Evolutionary conservation across 2,888 invertebrate species (phyloP), one percentile per base, ranked within the genome.

Genomic region (Harmothoe impar): DNA sequence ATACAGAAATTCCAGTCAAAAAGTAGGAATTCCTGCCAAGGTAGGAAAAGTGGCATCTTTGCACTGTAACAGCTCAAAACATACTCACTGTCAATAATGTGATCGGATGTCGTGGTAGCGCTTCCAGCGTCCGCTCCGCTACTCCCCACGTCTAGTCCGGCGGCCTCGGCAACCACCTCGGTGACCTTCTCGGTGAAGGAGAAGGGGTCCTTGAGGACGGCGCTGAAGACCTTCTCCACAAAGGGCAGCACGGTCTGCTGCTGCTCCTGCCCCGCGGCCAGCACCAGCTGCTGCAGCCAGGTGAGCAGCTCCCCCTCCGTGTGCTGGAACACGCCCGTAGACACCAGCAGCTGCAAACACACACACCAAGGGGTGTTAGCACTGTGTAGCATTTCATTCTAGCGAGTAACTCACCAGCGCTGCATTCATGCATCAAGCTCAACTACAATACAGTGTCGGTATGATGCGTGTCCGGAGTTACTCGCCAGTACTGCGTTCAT

Each of bases 151-250:
- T 62, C 89, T 31, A 89, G 25, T 0, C 15, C 23, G 0, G 35
- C 52, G 0, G 81, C 78, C 62, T 81, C 81, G 5, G 84, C 54
- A 0, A 52, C 84, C 7, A 17, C 25, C 25, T 90, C 84, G 0
- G 81, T n/a, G 33, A 90, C 90, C 29, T 54, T 90, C 77, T 92
- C 92, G 0, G 89, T 89, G 78, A 89, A 92, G 29, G 90, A 56
- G 62, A 90, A 92, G 0, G 92, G 92, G 72, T 92, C 91, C 23
- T 77, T 85, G 20, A 92, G 77, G 51, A 91, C 85, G 33, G 85
- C 62, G 54, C 35, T 25, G 23, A 91, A 52, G 3, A 84, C 56
- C 51, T 89, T 88, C 89, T 91, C 91, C 81, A 91, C n/a, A 89
- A 91, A 91, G 31, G n/a, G 29, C 20, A 86, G 86, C 12, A 90